Percentiles rank a stretch among this genome's conserved stretches.
Conservation (phyloP, 35 echinoderm and acorn worm genomes). For the Strongylocentrotus purpuratus region DNA sequence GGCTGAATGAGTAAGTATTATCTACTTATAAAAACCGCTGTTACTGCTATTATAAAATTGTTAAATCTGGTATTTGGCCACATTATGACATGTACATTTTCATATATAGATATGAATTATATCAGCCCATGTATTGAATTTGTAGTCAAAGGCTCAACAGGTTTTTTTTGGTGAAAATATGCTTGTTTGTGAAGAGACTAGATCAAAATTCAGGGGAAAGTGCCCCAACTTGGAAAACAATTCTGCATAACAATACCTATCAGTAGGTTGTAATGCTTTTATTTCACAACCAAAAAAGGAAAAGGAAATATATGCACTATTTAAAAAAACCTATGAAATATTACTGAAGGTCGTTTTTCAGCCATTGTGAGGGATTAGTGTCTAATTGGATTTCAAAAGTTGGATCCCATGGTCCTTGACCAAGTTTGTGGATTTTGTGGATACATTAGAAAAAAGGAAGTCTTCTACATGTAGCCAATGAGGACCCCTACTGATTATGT, state of each 20-base stretch:
- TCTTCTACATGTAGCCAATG: not conserved
- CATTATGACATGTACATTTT: not conserved
- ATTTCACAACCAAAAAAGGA: too few species aligned
- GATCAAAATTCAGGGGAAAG: not conserved
- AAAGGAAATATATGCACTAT: too few species aligned
- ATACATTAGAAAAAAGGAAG: not conserved
- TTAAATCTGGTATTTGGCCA: not conserved
- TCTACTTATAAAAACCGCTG: not conserved
- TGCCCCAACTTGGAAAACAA: too few species aligned
- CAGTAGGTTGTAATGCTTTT: too few species aligned
- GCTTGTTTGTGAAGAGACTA: not conserved
- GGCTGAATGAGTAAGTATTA: conserved; percentile 59
- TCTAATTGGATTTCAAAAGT: not conserved
- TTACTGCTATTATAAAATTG: not conserved
- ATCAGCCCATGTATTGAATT: not conserved
- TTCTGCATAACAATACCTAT: too few species aligned
- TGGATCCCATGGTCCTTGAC: not conserved
- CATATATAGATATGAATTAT: not conserved
- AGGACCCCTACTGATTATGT: not conserved
- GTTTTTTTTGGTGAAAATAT: not conserved
- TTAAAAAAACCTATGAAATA: too few species aligned
- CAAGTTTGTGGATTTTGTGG: not conserved
- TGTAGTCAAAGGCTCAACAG: not conserved
- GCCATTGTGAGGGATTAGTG: not conserved
- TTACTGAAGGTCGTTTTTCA: not conserved